Conservation (phyloP, 2,888 invertebrate genomes). For the Prenolepis imparis region DNA sequence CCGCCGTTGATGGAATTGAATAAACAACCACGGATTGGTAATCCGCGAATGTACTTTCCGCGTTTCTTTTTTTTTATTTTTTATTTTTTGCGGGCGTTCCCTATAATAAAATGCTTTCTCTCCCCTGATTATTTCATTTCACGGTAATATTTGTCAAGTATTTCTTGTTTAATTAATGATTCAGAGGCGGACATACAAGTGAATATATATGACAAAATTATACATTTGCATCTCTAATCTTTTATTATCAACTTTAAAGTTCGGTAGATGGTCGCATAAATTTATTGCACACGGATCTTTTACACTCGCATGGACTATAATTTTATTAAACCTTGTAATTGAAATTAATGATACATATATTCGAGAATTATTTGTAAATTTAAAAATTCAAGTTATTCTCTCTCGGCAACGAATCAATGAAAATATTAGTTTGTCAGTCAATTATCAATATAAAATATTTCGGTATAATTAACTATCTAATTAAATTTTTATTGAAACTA, state of each 20-base stretch:
- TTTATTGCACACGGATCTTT: neutral
- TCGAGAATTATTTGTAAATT: constrained; percentile 19
- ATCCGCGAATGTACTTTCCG: constrained; percentile 44
- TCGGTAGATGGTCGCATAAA: neutral
- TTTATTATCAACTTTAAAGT: constrained; percentile 39
- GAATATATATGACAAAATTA: neutral
- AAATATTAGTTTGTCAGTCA: neutral
- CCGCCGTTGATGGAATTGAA: constrained; percentile 42
- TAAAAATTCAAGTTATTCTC: neutral
- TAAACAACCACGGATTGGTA: constrained; percentile 55
- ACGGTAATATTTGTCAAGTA: constrained; percentile 27
- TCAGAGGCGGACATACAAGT: neutral
- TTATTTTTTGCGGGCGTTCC: neutral
- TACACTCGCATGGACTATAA: neutral
- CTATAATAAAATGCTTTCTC: constrained; percentile 28
- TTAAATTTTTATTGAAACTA: neutral
- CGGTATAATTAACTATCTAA: neutral
- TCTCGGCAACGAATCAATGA: neutral
- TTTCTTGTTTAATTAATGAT: constrained; percentile 43
- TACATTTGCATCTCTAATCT: neutral
- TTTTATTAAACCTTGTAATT: constrained; percentile 15
- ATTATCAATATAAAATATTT: neutral
- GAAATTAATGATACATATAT: constrained; percentile 14
- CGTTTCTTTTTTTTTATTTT: constrained; percentile 18
- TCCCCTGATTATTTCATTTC: constrained; percentile 37